A percentile compares a stretch with the other conserved stretches of the same genome.
phyloP scores from a whole-genome alignment of 2,797 vertebrate species.

The Aldrovandia affinis region DNA sequence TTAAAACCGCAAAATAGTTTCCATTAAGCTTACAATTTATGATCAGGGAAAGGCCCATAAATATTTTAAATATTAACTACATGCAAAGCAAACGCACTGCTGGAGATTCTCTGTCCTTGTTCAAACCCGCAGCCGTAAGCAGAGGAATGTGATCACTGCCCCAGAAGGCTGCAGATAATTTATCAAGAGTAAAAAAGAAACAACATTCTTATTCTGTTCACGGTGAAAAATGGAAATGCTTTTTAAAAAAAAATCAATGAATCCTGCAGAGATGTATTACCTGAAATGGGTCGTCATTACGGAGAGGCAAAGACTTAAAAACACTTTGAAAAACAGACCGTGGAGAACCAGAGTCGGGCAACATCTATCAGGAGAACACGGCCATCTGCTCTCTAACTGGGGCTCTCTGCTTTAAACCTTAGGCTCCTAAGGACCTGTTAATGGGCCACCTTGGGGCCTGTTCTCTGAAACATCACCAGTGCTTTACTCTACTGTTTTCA shows the following conservation, averaged over 20 bases:
- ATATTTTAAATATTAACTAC: no score
- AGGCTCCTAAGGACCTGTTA: no score
- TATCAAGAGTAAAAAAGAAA: neutral
- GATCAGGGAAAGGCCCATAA: neutral
- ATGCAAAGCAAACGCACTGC: neutral
- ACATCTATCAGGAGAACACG: no score
- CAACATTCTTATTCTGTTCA: neutral
- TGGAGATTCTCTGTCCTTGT: neutral
- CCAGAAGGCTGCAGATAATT: constrained; percentile 11
- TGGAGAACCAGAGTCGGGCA: no score
- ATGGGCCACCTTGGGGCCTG: neutral
- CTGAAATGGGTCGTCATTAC: neutral
- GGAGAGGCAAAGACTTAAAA: no score
- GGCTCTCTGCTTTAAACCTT: no score
- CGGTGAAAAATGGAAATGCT: neutral
- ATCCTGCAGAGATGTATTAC: neutral
- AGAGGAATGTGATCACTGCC: neutral
- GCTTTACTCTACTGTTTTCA: neutral
- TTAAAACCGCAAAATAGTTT: neutral
- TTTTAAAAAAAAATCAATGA: neutral
- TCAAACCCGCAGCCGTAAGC: neutral
- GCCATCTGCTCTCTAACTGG: no score
- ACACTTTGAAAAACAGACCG: no score
- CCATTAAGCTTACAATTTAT: neutral
- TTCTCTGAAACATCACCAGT: neutral